Evolutionary conservation across 2,888 invertebrate genomes (phyloP).

Genomic region (Melieria omissa): DNA sequence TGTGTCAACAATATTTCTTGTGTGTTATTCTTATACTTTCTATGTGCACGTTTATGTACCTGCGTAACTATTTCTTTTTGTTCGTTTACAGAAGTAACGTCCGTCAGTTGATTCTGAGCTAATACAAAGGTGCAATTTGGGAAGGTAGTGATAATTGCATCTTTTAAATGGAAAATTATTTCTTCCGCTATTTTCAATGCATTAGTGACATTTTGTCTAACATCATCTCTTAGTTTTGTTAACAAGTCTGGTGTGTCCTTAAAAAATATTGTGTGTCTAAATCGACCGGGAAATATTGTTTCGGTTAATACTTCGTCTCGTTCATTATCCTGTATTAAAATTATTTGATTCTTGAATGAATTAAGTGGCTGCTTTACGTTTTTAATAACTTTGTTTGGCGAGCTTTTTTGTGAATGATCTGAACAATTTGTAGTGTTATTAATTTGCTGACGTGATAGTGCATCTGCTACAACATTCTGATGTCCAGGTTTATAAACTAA

Average conservation of each 20-base stretch:
- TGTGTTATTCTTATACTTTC: conserved; percentile 19
- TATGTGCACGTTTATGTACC: conserved; percentile 13
- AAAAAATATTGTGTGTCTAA: conserved; percentile 11
- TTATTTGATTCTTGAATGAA: no score
- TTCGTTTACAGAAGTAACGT: background rate
- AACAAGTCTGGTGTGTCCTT: background rate
- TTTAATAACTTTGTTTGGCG: no score
- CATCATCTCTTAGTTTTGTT: background rate
- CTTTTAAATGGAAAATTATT: conserved; percentile 8
- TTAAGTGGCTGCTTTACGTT: no score
- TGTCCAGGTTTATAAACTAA: no score
- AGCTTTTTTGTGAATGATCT: no score
- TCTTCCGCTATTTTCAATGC: background rate
- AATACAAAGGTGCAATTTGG: conserved; percentile 7
- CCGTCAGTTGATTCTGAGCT: background rate
- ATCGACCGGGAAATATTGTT: conserved; percentile 1
- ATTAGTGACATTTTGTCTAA: background rate
- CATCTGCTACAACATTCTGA: no score
- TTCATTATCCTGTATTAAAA: no score
- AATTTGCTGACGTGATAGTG: no score
- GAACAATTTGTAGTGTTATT: no score
- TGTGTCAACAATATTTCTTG: conserved; percentile 25
- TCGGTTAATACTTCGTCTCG: no score
- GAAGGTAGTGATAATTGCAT: background rate
- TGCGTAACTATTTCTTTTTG: conserved; percentile 4